Conservation (phyloP, 2,797 vertebrate species). For the Serranus cabrilla region DNA sequence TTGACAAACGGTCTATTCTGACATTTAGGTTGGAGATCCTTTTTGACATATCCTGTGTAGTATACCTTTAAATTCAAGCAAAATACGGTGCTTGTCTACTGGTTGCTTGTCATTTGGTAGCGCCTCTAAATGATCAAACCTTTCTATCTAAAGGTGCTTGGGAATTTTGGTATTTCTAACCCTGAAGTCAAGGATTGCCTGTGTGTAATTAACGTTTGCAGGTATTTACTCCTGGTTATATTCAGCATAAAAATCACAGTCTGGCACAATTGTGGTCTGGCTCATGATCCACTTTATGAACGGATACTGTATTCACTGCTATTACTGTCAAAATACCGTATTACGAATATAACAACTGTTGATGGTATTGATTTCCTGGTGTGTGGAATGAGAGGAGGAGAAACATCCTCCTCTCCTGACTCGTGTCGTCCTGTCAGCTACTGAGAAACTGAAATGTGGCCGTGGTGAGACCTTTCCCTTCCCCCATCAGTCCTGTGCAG, state of each 20-base stretch:
- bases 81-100: no score
- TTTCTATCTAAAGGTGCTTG: background rate
- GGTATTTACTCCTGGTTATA: background rate
- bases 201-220: background rate
- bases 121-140: background rate
- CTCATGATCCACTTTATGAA: background rate
- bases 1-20: no score
- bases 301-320: background rate
- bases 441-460: slow-evolving; percentile 29
- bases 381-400: background rate
- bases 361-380: background rate
- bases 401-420: slow-evolving; percentile 8
- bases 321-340: background rate
- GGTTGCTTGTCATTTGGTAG: background rate
- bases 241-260: background rate
- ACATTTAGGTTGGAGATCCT: no score
- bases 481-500: slow-evolving; percentile 49
- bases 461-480: slow-evolving; percentile 28
- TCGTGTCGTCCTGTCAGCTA: slow-evolving; percentile 37
- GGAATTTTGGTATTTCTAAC: background rate
- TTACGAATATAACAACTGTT: background rate
- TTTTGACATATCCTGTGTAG: no score
- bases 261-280: no score
- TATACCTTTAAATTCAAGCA: background rate
- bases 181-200: background rate